A percentile compares a stretch with the other conserved stretches of the same genome.
phyloP scores from a whole-genome alignment of 2,113 vertebrate genomes.

The Podarcis raffonei region DNA sequence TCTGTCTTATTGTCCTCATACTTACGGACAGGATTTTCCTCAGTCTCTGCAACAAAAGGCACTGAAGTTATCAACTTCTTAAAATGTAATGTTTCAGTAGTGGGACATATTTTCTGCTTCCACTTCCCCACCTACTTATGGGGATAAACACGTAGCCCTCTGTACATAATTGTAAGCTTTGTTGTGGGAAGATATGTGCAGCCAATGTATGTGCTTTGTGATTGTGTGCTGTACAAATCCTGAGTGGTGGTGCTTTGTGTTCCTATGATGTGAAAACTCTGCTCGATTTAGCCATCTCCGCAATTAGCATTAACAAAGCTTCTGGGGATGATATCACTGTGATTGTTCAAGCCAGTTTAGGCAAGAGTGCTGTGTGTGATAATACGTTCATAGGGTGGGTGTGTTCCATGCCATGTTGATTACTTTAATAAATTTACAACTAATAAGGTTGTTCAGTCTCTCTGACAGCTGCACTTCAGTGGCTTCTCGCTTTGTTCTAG shows the following conservation, averaged over 20 bases:
- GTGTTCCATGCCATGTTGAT: conserved; percentile 2
- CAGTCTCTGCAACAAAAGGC: neutral
- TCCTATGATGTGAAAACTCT: neutral
- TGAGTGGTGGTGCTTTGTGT: neutral
- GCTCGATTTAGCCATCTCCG: neutral
- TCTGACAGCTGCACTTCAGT: rapidly evolving
- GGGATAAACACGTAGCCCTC: neutral
- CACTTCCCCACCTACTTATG: neutral
- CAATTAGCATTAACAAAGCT: conserved; percentile 41
- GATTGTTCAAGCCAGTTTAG: conserved; percentile 30
- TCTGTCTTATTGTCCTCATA: neutral
- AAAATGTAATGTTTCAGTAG: neutral
- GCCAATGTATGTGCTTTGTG: no score
- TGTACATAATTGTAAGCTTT: neutral
- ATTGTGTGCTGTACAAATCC: neutral
- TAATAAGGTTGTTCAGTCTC: conserved; percentile 29
- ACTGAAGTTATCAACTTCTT: neutral
- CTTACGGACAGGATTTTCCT: neutral
- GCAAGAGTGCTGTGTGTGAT: conserved; percentile 22
- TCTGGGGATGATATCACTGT: conserved; percentile 35
- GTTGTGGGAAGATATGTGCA: no score
- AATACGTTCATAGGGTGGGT: conserved; percentile 23
- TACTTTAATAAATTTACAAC: conserved; percentile 22
- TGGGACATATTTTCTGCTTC: neutral
- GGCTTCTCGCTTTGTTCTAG: conserved; percentile 4